Evolutionary conservation across 1,140 invertebrate genomes (phyloP), one percentile per base, ranked within the genome.

Genomic region (Trachymyrmex septentrionalis): DNA sequence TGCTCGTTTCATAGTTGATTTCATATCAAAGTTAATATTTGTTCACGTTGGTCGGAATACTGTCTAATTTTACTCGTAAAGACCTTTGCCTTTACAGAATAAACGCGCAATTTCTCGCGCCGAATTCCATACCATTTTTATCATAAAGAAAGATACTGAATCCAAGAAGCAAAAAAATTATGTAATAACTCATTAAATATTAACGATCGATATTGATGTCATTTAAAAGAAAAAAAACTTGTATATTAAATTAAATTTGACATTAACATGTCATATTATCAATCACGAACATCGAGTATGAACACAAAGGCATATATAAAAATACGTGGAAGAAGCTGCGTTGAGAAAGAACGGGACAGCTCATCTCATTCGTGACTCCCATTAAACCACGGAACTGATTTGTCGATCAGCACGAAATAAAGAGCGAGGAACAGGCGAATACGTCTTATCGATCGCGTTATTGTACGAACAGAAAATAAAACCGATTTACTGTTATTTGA

Each of bases 21-120:
- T 61, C 66, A n/a, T 80, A 86, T 86, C 85, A 90, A 66, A 91
- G 89, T 92, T 89, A 93, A 94, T 93, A 94, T 94, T 94, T 93
- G 93, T 90, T 66, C 85, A 55, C 77, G 75, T 44, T 34, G 67
- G 72, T 85, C 92, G 85, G 84, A 91, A 93, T 92, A 89, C 88
- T 67, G 85, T 67, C 72, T 75, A 85, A 93, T 91, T 90, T 92
- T 75, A 76, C 75, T 85, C 86, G 73, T 64, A 86, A 90, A 92
- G 90, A 93, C 86, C 88, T 90, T 88, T 50, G 67, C 86, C 82
- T 72, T 81, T 67, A 84, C 57, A 48, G 19, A 30, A 34, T 44
- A 78, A 82, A 44, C 16, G n/a, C 38, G 34, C 55, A 16, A 27
- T 48, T 50, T 21, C 19, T n/a, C 14, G 34, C 53, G n/a, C 57